Evolutionary conservation across 2,888 invertebrate species (phyloP).

Genomic region (Criorhina ranunculi): DNA sequence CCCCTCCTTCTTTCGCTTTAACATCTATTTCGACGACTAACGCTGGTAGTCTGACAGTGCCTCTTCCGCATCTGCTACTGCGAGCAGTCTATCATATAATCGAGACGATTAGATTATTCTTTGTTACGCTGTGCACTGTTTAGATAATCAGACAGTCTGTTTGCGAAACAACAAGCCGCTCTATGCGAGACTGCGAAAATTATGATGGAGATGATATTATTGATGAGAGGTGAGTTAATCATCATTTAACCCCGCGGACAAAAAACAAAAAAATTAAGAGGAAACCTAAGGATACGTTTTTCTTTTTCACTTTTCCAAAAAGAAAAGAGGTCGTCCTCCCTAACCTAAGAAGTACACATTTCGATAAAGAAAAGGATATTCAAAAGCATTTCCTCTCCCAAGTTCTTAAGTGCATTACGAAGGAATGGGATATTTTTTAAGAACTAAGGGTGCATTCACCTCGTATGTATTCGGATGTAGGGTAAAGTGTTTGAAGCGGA

Average conservation of each 20-base stretch:
- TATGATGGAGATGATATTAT: too few relatives aligned
- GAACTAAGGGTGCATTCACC: slow-evolving; percentile 59
- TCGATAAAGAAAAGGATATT: slow-evolving; percentile 48
- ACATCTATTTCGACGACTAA: too few relatives aligned
- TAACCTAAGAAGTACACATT: slow-evolving; percentile 20
- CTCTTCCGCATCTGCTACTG: too few relatives aligned
- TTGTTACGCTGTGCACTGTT: too few relatives aligned
- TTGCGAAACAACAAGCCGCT: too few relatives aligned
- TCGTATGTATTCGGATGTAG: not conserved
- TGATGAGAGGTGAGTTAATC: not conserved
- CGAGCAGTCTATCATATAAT: too few relatives aligned
- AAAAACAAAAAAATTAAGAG: slow-evolving; percentile 1
- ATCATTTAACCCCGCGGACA: slow-evolving; percentile 26
- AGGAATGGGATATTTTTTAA: slow-evolving; percentile 3
- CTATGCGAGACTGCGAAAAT: too few relatives aligned
- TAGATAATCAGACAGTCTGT: too few relatives aligned
- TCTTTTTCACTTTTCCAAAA: slow-evolving; percentile 37
- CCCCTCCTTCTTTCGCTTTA: too few relatives aligned
- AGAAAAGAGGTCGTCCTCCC: slow-evolving; percentile 61
- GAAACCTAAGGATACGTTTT: not conserved
- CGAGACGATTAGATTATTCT: too few relatives aligned
- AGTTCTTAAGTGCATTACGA: slow-evolving; percentile 12
- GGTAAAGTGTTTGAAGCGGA: slow-evolving; percentile 9
- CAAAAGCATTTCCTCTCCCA: slow-evolving; percentile 43
- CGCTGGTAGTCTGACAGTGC: too few relatives aligned